Percentiles rank a stretch among this genome's conserved stretches.
These are phyloP conservation scores for Psylliodes chrysocephalus DNA, from an alignment of 2,888 invertebrate species.

Conservation along the genomic window DNA sequence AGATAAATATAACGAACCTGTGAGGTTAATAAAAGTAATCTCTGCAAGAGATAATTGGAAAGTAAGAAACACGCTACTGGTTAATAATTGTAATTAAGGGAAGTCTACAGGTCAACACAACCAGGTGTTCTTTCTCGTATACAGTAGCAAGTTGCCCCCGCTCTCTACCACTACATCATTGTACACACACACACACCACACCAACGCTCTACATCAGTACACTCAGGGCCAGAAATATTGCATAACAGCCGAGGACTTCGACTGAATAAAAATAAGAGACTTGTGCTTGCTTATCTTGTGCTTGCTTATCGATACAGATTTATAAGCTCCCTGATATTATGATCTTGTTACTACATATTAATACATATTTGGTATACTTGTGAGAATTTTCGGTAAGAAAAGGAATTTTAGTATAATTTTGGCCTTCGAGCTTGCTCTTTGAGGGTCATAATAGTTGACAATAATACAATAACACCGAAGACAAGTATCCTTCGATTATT, in stretches of 20 bases:
- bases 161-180: conserved; percentile 40
- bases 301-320: conserved; percentile 16
- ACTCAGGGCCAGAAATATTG: conserved; percentile 30
- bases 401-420: conserved; percentile 2
- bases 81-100: conserved; percentile 63
- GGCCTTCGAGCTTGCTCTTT: too few relatives aligned
- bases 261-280: conserved; percentile 22
- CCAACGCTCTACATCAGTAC: conserved; percentile 41
- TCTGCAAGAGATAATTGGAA: conserved; percentile 44
- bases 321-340: conserved; percentile 19
- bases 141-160: conserved; percentile 57
- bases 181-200: conserved; percentile 19
- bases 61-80: conserved; percentile 61
- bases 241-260: conserved; percentile 23
- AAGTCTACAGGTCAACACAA: conserved; percentile 60
- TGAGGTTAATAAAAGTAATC: conserved; percentile 40
- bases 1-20: conserved; percentile 37
- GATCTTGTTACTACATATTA: conserved; percentile 12
- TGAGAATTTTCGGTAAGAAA: background rate
- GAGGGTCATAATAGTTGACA: too few relatives aligned
- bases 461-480: too few relatives aligned
- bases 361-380: conserved; percentile 15
- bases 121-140: conserved; percentile 60
- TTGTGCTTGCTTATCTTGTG: too few relatives aligned
- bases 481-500: too few relatives aligned